Conservation (phyloP, 2,113 vertebrate species). For the Hiodon tergisus region DNA sequence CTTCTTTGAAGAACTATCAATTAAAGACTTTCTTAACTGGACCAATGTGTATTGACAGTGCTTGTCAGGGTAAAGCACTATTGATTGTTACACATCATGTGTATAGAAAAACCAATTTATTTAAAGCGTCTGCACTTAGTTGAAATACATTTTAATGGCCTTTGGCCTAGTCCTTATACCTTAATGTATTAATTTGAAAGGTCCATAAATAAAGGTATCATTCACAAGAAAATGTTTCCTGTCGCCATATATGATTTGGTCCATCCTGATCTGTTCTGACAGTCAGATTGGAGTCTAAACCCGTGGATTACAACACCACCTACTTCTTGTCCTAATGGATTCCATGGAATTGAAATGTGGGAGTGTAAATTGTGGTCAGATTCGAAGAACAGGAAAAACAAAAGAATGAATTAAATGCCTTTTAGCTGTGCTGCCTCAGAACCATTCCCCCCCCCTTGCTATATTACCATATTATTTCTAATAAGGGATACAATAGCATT, state of each 20-base stretch:
- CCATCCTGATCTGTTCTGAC: background rate
- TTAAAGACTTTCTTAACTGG: conserved; percentile 72
- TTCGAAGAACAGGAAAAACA: conserved; percentile 1
- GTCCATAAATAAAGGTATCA: conserved; percentile 3
- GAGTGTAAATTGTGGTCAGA: background rate
- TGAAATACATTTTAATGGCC: conserved; percentile 61
- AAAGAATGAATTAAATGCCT: background rate
- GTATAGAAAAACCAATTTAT: conserved; percentile 83
- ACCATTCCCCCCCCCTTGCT: background rate
- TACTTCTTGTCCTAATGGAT: background rate
- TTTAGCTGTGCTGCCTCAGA: background rate
- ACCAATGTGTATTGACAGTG: conserved; percentile 66
- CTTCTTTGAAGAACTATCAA: conserved; percentile 70
- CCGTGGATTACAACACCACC: background rate
- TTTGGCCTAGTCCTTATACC: conserved; percentile 30
- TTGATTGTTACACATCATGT: conserved; percentile 79
- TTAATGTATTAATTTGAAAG: conserved; percentile 4
- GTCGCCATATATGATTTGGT: background rate
- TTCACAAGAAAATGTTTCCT: conserved; percentile 5
- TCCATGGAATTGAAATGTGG: background rate
- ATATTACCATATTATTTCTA: conserved; percentile 19
- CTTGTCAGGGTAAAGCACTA: conserved; percentile 79
- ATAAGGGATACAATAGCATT: conserved; percentile 15
- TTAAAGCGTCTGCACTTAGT: conserved; percentile 76
- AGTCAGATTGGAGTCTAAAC: background rate